Percentiles rank a stretch among this genome's conserved stretches.
phyloP scores from a whole-genome alignment of 2,888 invertebrate species.

The Dione vanillae region DNA sequence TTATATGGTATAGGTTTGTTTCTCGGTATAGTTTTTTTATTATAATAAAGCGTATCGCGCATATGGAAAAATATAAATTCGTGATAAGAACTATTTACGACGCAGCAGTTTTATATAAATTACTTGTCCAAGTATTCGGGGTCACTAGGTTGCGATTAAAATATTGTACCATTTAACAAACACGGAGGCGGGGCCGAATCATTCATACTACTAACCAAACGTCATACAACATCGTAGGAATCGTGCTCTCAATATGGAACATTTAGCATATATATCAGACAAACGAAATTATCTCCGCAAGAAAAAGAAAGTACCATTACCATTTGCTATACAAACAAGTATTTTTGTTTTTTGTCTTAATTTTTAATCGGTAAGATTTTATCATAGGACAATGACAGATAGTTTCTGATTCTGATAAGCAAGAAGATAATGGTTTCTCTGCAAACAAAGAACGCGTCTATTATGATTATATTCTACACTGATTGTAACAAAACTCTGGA shows the following conservation, averaged over 20 bases:
- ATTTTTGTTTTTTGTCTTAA: neutral
- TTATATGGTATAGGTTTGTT: neutral
- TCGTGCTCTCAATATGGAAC: slow-evolving; percentile 31
- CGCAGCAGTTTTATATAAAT: neutral
- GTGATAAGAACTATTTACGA: neutral
- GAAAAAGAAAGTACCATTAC: slow-evolving; percentile 22
- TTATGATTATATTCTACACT: slow-evolving; percentile 21
- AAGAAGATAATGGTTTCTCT: neutral
- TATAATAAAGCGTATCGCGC: neutral
- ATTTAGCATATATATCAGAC: slow-evolving; percentile 36
- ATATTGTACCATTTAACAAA: slow-evolving; percentile 42
- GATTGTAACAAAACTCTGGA: neutral
- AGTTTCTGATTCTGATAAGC: slow-evolving; percentile 1
- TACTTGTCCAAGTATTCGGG: slow-evolving; percentile 35
- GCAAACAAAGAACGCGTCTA: slow-evolving; percentile 21
- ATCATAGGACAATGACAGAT: slow-evolving; percentile 23
- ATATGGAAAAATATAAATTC: neutral
- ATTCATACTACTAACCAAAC: slow-evolving; percentile 51
- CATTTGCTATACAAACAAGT: slow-evolving; percentile 21
- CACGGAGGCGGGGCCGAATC: slow-evolving; percentile 53
- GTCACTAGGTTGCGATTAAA: slow-evolving; percentile 54
- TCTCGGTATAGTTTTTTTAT: neutral
- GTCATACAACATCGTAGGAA: slow-evolving; percentile 19
- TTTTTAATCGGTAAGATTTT: slow-evolving; percentile 30
- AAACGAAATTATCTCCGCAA: slow-evolving; percentile 17